These are phyloP conservation scores for Cyanoramphus novaezelandiae DNA, from an alignment of 2,113 vertebrate species.

Conservation along the genomic window DNA sequence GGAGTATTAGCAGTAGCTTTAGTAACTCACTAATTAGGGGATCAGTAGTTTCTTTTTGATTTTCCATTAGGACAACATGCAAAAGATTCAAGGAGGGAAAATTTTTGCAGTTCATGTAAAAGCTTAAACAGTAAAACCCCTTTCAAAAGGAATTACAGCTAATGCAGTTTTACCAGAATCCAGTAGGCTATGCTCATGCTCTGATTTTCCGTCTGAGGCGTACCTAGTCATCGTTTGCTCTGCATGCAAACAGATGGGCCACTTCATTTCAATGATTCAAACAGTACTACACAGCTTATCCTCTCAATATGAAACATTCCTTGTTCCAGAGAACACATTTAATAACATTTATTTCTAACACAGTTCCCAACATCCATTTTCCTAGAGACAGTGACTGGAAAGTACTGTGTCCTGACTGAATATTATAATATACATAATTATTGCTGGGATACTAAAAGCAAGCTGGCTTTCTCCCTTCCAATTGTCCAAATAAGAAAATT, in stretches of 20 bases:
- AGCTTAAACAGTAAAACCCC: not conserved
- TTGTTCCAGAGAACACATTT: slow-evolving; percentile 1
- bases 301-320: not conserved
- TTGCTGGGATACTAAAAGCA: not conserved
- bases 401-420: not conserved
- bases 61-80: not conserved
- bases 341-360: slow-evolving; percentile 18
- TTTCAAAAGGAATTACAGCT: not conserved
- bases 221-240: not conserved
- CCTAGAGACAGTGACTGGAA: not conserved
- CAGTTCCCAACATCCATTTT: not conserved
- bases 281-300: not conserved
- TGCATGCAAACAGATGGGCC: not conserved
- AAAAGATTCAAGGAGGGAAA: not conserved
- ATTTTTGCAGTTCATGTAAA: not conserved
- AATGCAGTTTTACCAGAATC: slow-evolving; percentile 46
- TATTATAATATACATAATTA: not conserved
- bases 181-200: slow-evolving; percentile 69
- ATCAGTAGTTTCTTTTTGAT: not conserved
- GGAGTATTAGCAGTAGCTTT: not conserved
- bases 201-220: slow-evolving; percentile 40
- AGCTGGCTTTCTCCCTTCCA: not conserved
- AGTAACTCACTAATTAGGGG: not conserved
- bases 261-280: slow-evolving; percentile 26
- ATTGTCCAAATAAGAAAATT: slow-evolving; percentile 11